Conservation (phyloP, 1,140 invertebrate genomes). For the Eumeta japonica region DNA sequence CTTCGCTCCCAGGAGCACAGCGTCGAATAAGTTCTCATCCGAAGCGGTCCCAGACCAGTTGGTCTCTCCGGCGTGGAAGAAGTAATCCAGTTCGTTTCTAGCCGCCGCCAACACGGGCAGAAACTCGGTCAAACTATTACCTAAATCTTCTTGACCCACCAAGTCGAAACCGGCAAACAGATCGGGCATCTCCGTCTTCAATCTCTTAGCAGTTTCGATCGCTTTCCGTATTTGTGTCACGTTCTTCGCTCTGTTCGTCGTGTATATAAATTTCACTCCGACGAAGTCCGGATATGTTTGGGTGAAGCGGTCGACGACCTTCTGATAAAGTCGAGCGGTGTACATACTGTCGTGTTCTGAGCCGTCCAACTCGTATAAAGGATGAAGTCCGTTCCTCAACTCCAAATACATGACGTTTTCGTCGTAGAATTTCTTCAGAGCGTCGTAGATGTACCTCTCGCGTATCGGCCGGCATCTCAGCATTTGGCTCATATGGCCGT, state of each 20-base stretch:
- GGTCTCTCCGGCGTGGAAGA: conserved; percentile 77
- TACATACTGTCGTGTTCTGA: conserved; percentile 55
- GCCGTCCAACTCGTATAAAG: conserved; percentile 66
- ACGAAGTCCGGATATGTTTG: conserved; percentile 65
- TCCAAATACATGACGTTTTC: conserved; percentile 84
- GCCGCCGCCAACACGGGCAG: conserved; percentile 57
- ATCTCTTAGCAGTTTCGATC: conserved; percentile 40
- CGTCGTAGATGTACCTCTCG: conserved; percentile 68
- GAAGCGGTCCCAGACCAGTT: conserved; percentile 66
- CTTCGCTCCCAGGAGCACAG: conserved; percentile 72
- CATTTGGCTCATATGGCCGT: conserved; percentile 61
- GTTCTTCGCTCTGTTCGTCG: conserved; percentile 49
- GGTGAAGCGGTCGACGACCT: conserved; percentile 60
- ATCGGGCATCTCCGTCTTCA: conserved; percentile 51
- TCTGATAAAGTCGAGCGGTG: conserved; percentile 59
- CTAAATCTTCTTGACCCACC: conserved; percentile 73
- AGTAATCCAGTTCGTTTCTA: conserved; percentile 66
- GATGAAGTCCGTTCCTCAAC: conserved; percentile 59
- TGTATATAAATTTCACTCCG: conserved; percentile 71
- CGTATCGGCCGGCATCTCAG: conserved; percentile 70
- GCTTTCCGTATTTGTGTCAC: conserved; percentile 31
- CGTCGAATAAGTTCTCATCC: conserved; percentile 77
- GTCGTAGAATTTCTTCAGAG: conserved; percentile 70
- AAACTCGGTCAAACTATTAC: conserved; percentile 63
- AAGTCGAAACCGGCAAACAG: conserved; percentile 75